Evolutionary conservation across 2,113 vertebrate genomes (phyloP), one percentile per base, ranked within the genome.

Genomic region (Spheniscus mendiculus): DNA sequence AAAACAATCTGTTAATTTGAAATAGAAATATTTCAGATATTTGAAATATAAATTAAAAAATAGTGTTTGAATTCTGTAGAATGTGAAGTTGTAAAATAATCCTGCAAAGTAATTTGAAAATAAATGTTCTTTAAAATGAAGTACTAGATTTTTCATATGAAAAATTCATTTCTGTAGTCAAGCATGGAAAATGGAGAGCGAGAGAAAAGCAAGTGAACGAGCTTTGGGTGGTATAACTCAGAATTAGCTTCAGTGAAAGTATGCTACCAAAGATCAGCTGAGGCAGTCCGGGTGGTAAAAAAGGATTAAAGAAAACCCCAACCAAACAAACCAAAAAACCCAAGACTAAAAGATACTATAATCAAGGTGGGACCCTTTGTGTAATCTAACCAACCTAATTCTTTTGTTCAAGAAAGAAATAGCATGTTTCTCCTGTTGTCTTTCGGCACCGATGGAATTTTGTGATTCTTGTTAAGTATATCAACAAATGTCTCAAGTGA

Each of bases 401-500:
- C 40, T 89, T 79, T 83, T 53, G 65, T 89, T 96, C 70, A 72
- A 69, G 52, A 71, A 92, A 65, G 21, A 94, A 96, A 74, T 81
- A 72, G 49, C 56, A n/a, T 19, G 27, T 95, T 87, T 96, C 50
- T 93, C 30, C 12, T 92, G 53, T 91, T 30, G 4, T 69, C 78
- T 95, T 96, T 96, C 49, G 52, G n/a, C 36, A 23, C 53, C 89
- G 66, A 91, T 96, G 82, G 94, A 90, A 77, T 93, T 97, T 94
- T 95, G 52, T 94, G 90, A 71, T 97, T 97, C 91, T 95, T 96
- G 42, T 97, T 96, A 91, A 93, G 40, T 92, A 47, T 55, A 81
- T 77, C 76, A 91, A 84, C 79, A 86, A 89, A 90, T 72, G 80
- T 95, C 83, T 96, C 38, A 22, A 84, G 61, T 90, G 38, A 96